Conservation (phyloP, 2,113 vertebrate species). For the Notarius quadriscutis region DNA sequence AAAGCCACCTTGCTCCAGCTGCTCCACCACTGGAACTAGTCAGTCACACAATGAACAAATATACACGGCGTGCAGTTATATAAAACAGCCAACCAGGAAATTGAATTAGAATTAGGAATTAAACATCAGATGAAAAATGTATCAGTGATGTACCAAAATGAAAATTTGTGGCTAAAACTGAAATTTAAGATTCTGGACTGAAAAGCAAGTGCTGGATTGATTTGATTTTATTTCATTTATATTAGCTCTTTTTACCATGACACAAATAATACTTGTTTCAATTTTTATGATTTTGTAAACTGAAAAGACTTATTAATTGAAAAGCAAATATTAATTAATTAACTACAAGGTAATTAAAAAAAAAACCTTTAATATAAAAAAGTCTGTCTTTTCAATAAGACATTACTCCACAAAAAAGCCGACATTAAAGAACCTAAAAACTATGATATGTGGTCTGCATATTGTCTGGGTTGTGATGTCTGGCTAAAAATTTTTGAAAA, state of each 20-base stretch:
- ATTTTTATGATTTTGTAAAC: not conserved
- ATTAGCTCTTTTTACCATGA: not conserved
- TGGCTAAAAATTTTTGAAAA: too few relatives aligned
- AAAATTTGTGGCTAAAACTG: not conserved
- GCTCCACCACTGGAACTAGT: constrained; percentile 77
- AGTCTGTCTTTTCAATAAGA: not conserved
- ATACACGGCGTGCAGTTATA: not conserved
- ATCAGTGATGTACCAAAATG: not conserved
- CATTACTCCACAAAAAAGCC: not conserved
- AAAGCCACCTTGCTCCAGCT: constrained; percentile 83
- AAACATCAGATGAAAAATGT: not conserved
- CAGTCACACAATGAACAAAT: not conserved
- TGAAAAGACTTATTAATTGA: not conserved
- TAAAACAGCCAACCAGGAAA: constrained; percentile 2
- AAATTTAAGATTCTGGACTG: not conserved
- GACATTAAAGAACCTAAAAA: not conserved
- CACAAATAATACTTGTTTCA: not conserved
- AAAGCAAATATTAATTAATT: not conserved
- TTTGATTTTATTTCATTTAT: not conserved
- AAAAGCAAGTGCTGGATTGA: not conserved
- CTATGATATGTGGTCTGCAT: not conserved
- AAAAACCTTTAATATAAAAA: not conserved
- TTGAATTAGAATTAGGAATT: not conserved
- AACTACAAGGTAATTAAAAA: not conserved
- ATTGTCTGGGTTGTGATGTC: too few relatives aligned